Evolutionary conservation across 2,888 invertebrate species (phyloP).

Genomic region (Atrina japonica): DNA sequence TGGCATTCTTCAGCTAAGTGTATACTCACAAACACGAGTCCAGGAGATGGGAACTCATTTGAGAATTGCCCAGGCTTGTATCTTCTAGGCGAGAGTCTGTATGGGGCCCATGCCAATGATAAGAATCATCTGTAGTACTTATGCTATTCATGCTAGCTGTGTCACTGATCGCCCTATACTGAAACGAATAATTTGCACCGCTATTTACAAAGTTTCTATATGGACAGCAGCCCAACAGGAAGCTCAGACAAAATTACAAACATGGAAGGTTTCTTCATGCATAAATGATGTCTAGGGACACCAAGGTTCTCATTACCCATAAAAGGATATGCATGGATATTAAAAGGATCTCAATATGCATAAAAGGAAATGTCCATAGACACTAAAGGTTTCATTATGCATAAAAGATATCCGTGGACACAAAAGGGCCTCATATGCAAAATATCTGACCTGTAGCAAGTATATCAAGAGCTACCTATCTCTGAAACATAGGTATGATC

Average conservation of each 20-base stretch:
- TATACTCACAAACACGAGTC: constrained; percentile 79
- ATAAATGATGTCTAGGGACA: not conserved
- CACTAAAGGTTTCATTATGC: too few relatives aligned
- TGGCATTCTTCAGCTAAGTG: not conserved
- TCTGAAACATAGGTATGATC: too few relatives aligned
- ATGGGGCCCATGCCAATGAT: constrained; percentile 68
- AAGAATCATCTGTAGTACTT: constrained; percentile 71
- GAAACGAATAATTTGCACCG: constrained; percentile 38
- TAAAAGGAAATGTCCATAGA: too few relatives aligned
- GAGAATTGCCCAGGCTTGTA: constrained; percentile 64
- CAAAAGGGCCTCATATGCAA: too few relatives aligned
- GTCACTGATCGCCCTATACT: constrained; percentile 72
- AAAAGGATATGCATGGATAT: too few relatives aligned
- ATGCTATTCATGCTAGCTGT: constrained; percentile 74
- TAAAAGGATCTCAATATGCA: too few relatives aligned
- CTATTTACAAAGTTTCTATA: not conserved
- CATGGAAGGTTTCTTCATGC: not conserved
- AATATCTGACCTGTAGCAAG: too few relatives aligned
- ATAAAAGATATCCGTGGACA: too few relatives aligned
- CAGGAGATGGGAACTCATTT: constrained; percentile 73
- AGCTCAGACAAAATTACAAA: not conserved
- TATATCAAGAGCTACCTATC: too few relatives aligned
- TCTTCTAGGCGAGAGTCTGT: constrained; percentile 52
- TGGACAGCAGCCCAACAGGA: not conserved
- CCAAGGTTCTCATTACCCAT: too few relatives aligned